These are phyloP conservation scores for Caiman crocodilus DNA, from an alignment of 2,797 vertebrate species.

Conservation along the genomic window DNA sequence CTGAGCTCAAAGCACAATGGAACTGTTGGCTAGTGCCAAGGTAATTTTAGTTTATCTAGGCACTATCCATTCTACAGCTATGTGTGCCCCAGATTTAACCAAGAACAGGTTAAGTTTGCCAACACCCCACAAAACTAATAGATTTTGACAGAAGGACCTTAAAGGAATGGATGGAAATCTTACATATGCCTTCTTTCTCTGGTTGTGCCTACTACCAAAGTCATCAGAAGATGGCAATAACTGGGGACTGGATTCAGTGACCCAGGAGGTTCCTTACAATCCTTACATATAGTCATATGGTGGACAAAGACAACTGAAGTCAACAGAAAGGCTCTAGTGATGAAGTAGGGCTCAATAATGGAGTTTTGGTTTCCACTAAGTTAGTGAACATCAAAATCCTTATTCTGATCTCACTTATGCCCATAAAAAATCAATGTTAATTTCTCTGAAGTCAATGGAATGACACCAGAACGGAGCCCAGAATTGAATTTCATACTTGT, in stretches of 20 bases:
- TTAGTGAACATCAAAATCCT: not conserved
- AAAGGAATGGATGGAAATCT: not conserved
- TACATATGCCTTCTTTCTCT: not conserved
- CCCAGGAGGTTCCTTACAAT: not conserved
- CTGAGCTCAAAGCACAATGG: not conserved
- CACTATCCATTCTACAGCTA: not conserved
- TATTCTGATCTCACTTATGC: not conserved
- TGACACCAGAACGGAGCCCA: not conserved
- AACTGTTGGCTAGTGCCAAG: not conserved
- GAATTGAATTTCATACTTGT: not conserved
- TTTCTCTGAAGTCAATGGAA: not conserved
- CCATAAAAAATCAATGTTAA: not conserved
- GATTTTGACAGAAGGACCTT: not conserved
- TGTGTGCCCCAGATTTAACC: not conserved
- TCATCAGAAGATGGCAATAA: not conserved
- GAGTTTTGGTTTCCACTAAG: not conserved
- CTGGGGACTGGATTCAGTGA: not conserved
- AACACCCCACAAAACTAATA: not conserved
- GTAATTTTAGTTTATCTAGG: not conserved
- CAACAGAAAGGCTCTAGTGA: not conserved
- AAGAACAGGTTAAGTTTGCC: not conserved
- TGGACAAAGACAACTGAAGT: not conserved
- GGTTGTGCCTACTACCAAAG: fast-evolving
- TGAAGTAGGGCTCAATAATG: not conserved
- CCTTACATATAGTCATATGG: not conserved